phyloP scores from a whole-genome alignment of 2,113 vertebrate species.

The Halcyon senegalensis region DNA sequence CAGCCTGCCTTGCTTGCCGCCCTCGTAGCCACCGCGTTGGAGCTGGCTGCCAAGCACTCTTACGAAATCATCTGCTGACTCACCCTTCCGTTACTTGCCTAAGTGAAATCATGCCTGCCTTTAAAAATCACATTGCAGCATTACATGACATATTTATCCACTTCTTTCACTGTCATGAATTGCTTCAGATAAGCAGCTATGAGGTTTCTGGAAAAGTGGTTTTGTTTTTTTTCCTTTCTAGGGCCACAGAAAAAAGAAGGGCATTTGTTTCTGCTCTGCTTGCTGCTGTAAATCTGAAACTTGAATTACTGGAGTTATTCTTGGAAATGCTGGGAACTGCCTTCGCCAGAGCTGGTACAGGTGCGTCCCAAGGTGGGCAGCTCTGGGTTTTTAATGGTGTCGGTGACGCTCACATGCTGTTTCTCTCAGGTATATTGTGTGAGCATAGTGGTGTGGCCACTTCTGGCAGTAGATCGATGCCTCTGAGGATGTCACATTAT shows the following conservation, averaged over 20 bases:
- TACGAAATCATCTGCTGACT: constrained; percentile 47
- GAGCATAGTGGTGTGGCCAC: background rate
- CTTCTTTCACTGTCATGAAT: background rate
- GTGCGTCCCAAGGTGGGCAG: background rate
- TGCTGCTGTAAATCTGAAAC: background rate
- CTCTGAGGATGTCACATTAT: background rate
- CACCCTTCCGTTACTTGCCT: constrained; percentile 30
- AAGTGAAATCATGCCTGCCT: constrained; percentile 35
- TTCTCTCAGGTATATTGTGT: background rate
- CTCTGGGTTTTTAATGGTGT: background rate
- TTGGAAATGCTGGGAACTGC: background rate
- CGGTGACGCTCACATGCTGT: background rate
- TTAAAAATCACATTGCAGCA: constrained; percentile 13
- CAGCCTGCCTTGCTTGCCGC: background rate
- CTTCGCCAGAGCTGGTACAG: background rate
- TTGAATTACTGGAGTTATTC: background rate
- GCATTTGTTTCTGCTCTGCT: background rate
- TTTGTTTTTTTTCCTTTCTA: background rate
- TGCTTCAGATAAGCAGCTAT: constrained; percentile 16
- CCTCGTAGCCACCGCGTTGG: accelerated
- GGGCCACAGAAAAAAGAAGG: background rate
- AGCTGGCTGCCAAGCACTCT: background rate
- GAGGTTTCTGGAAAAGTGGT: background rate
- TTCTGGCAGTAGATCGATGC: background rate
- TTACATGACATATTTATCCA: constrained; percentile 23